Conservation (phyloP, 2,113 vertebrate genomes). For the Apteryx mantelli region DNA sequence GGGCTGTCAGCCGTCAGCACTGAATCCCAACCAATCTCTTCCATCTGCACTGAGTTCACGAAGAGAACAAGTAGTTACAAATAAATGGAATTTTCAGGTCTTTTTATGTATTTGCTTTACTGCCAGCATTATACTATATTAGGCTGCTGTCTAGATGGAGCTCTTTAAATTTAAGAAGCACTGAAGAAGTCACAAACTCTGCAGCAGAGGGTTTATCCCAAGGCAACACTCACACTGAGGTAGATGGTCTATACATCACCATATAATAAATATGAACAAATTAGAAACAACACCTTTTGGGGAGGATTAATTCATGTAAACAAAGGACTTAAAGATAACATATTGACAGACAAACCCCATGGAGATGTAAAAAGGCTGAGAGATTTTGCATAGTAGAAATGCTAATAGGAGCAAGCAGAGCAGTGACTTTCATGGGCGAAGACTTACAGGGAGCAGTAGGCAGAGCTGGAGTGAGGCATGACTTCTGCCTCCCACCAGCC, state of each 20-base stretch:
- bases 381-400: not conserved
- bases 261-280: not conserved
- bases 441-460: not conserved
- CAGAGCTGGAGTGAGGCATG: not conserved
- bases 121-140: not conserved
- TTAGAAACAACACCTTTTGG: not conserved
- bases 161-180: not conserved
- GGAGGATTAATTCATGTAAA: not conserved
- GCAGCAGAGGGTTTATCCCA: not conserved
- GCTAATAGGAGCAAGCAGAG: not conserved
- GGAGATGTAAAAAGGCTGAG: not conserved
- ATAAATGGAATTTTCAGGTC: slow-evolving; percentile 5
- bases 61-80: slow-evolving; percentile 40
- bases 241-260: not conserved
- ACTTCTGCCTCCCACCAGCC: not conserved
- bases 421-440: not conserved
- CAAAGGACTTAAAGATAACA: not conserved
- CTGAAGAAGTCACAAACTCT: not conserved
- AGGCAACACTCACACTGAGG: not conserved
- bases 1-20: not conserved
- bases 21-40: not conserved
- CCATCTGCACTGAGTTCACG: slow-evolving; percentile 16
- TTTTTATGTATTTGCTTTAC: not conserved
- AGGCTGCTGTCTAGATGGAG: not conserved
- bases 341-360: not conserved